Evolutionary conservation across 2,113 vertebrate species (phyloP).

Genomic region (Cebidichthys violaceus): DNA sequence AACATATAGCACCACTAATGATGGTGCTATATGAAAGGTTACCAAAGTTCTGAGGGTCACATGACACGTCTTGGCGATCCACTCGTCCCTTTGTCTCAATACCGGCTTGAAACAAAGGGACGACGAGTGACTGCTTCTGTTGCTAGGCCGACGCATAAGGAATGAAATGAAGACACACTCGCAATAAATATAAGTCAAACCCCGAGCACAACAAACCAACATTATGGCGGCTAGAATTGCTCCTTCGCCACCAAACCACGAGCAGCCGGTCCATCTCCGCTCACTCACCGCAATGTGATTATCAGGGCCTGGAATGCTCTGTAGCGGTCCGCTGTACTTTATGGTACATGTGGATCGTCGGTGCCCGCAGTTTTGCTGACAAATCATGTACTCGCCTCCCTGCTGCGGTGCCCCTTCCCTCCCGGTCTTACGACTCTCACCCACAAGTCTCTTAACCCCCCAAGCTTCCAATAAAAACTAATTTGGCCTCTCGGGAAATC

Average conservation of each 20-base stretch:
- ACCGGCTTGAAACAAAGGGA: background rate
- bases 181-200: slow-evolving; percentile 44
- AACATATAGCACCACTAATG: no score
- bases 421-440: slow-evolving; percentile 36
- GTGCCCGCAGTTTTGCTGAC: slow-evolving; percentile 69
- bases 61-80: background rate
- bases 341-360: slow-evolving; percentile 43
- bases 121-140: background rate
- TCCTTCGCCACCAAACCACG: slow-evolving; percentile 45
- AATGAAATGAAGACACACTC: background rate
- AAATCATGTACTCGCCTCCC: slow-evolving; percentile 66
- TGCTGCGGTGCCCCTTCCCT: slow-evolving; percentile 38
- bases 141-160: background rate
- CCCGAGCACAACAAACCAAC: slow-evolving; percentile 35
- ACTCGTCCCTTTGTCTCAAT: background rate
- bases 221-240: slow-evolving; percentile 29
- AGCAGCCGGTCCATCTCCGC: slow-evolving; percentile 25
- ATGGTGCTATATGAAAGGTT: background rate
- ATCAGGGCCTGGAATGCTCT: slow-evolving; percentile 49
- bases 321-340: slow-evolving; percentile 46
- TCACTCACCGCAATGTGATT: slow-evolving; percentile 41
- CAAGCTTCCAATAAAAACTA: slow-evolving; percentile 71
- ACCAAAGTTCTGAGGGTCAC: background rate
- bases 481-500: slow-evolving; percentile 74
- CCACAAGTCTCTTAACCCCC: slow-evolving; percentile 44